phyloP scores from a whole-genome alignment of 2,113 vertebrate species.

The Tupaia chinensis region DNA sequence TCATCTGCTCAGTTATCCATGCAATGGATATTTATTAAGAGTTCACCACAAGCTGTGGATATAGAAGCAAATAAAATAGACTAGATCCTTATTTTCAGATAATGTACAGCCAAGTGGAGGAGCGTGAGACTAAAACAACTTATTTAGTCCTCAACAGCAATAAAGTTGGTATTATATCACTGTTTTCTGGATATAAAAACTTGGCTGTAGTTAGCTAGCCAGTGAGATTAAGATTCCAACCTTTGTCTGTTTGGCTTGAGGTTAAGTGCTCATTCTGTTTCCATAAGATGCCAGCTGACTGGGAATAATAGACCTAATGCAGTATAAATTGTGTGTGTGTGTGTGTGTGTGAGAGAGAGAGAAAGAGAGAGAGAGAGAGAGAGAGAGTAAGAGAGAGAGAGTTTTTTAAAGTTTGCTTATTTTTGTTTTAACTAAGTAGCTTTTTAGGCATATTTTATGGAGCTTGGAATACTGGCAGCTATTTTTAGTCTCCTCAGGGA shows the following conservation, averaged over 20 bases:
- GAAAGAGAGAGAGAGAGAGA: background rate
- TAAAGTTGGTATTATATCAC: background rate
- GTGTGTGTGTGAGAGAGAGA: background rate
- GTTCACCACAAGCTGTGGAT: background rate
- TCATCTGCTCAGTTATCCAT: conserved; percentile 1
- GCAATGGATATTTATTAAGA: conserved; percentile 1
- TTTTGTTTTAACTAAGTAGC: background rate
- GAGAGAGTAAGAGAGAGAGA: background rate
- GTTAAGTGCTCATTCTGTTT: background rate
- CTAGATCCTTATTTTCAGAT: background rate
- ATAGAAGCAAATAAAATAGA: background rate
- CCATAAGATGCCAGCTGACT: background rate
- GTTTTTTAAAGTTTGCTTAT: background rate
- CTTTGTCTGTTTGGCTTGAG: background rate
- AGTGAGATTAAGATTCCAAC: background rate
- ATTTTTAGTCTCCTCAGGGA: background rate
- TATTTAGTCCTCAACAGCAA: background rate
- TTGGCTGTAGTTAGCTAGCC: background rate
- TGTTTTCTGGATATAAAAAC: background rate
- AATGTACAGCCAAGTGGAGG: background rate
- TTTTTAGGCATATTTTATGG: background rate
- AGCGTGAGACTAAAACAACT: background rate
- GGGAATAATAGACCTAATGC: background rate
- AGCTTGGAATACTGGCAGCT: background rate
- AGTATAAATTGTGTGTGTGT: background rate